Percentiles rank a stretch among this genome's conserved stretches.
These are phyloP conservation scores for Gortyna flavago DNA, from an alignment of 2,888 invertebrate genomes.

Conservation along the genomic window DNA sequence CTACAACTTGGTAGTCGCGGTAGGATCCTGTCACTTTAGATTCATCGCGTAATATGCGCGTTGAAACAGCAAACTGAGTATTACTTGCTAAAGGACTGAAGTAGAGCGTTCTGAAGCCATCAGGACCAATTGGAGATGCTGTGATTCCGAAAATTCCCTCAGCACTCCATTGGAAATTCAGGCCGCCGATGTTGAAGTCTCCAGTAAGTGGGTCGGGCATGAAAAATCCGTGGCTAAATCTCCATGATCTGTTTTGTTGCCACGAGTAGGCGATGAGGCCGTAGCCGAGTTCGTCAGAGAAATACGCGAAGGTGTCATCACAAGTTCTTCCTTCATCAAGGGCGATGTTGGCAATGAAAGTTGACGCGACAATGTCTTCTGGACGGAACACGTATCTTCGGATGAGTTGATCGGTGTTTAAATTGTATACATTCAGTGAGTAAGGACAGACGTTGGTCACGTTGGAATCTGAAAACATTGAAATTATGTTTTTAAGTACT, in stretches of 20 bases:
- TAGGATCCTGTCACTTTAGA: constrained; percentile 92
- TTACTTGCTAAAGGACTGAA: constrained; percentile 95
- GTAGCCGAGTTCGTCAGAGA: constrained; percentile 95
- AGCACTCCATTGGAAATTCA: constrained; percentile 96
- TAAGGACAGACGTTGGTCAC: constrained; percentile 94
- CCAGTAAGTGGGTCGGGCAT: constrained; percentile 95
- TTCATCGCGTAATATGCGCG: constrained; percentile 92
- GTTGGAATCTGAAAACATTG: constrained; percentile 81
- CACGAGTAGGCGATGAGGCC: constrained; percentile 95
- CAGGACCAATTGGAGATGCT: constrained; percentile 91
- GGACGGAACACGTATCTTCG: constrained; percentile 92
- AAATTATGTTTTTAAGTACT: background rate
- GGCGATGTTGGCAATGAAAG: constrained; percentile 96
- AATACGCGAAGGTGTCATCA: constrained; percentile 94
- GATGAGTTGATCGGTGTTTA: constrained; percentile 93
- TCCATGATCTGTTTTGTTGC: constrained; percentile 94
- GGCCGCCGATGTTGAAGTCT: constrained; percentile 94
- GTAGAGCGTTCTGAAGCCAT: constrained; percentile 93
- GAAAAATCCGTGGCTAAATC: constrained; percentile 94
- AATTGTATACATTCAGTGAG: constrained; percentile 93
- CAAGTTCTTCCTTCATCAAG: constrained; percentile 94
- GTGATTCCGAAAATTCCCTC: constrained; percentile 95
- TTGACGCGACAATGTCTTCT: constrained; percentile 93
- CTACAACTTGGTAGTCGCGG: constrained; percentile 92
- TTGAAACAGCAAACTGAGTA: constrained; percentile 94